phyloP scores from a whole-genome alignment of 2,113 vertebrate species.

The Vireo altiloquus region DNA sequence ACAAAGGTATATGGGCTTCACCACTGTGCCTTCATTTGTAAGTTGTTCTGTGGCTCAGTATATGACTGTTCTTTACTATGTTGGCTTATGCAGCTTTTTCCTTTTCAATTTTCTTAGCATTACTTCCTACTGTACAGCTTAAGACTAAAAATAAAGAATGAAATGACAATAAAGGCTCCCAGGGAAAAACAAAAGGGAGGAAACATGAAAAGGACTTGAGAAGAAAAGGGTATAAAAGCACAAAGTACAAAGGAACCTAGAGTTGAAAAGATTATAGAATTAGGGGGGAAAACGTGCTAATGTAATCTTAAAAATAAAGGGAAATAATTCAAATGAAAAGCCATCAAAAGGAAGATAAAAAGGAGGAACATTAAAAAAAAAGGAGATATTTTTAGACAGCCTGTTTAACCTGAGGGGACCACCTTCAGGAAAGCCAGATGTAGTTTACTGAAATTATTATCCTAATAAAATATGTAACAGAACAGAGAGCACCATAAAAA shows the following conservation, averaged over 20 bases:
- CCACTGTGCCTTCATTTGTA: slow-evolving; percentile 14
- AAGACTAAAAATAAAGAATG: slow-evolving; percentile 62
- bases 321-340: slow-evolving; percentile 54
- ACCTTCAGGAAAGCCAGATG: slow-evolving; percentile 53
- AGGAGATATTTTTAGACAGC: slow-evolving; percentile 21
- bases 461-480: slow-evolving; percentile 58
- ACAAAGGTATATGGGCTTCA: background rate
- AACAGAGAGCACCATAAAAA: slow-evolving; percentile 37
- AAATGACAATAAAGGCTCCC: slow-evolving; percentile 64
- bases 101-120: slow-evolving; percentile 54
- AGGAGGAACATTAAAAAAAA: slow-evolving; percentile 6
- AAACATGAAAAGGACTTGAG: slow-evolving; percentile 69
- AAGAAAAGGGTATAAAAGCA: slow-evolving; percentile 68
- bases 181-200: slow-evolving; percentile 68
- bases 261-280: slow-evolving; percentile 68
- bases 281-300: slow-evolving; percentile 62
- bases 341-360: slow-evolving; percentile 56
- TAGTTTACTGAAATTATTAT: slow-evolving; percentile 59
- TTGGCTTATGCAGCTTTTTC: background rate
- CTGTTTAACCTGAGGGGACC: slow-evolving; percentile 56
- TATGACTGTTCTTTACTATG: slow-evolving; percentile 6
- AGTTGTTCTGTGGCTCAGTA: slow-evolving; percentile 10
- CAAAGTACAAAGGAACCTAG: slow-evolving; percentile 48
- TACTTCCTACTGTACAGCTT: slow-evolving; percentile 55
- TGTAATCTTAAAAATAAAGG: slow-evolving; percentile 45